Evolutionary conservation across 2,113 vertebrate genomes (phyloP).

Genomic region (Anolis carolinensis): DNA sequence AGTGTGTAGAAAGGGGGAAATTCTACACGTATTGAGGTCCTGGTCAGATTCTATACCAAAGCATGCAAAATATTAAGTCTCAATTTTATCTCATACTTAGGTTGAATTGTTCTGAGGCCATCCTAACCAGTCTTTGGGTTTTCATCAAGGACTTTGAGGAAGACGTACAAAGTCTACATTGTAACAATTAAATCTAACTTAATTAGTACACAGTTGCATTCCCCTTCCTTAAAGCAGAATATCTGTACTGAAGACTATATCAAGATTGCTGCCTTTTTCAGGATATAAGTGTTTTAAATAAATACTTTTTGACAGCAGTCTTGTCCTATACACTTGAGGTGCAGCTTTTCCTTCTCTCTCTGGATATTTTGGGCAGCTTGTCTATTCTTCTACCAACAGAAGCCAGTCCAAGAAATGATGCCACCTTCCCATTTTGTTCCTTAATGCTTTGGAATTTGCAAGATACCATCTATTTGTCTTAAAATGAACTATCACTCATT

Average conservation of each 20-base stretch:
- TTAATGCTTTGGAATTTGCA: background rate
- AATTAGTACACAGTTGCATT: background rate
- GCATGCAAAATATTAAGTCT: background rate
- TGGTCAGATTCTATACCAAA: background rate
- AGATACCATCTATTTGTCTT: background rate
- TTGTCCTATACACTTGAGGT: background rate
- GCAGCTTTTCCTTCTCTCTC: background rate
- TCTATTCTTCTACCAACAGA: background rate
- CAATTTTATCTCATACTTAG: background rate
- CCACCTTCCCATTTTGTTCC: background rate
- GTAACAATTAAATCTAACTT: background rate
- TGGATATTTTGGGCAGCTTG: background rate
- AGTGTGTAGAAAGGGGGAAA: too few species aligned
- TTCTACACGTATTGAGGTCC: too few species aligned
- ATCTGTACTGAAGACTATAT: background rate
- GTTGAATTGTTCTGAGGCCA: background rate
- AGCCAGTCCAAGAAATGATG: background rate
- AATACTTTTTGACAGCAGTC: background rate
- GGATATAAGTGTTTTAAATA: background rate
- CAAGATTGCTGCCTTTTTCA: background rate
- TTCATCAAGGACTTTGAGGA: background rate
- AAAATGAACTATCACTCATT: constrained; percentile 15
- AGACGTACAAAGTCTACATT: background rate
- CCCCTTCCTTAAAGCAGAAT: background rate
- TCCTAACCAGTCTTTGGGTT: background rate